These are phyloP conservation scores for Resseliella maxima DNA, from an alignment of 2,888 invertebrate species.

Conservation along the genomic window DNA sequence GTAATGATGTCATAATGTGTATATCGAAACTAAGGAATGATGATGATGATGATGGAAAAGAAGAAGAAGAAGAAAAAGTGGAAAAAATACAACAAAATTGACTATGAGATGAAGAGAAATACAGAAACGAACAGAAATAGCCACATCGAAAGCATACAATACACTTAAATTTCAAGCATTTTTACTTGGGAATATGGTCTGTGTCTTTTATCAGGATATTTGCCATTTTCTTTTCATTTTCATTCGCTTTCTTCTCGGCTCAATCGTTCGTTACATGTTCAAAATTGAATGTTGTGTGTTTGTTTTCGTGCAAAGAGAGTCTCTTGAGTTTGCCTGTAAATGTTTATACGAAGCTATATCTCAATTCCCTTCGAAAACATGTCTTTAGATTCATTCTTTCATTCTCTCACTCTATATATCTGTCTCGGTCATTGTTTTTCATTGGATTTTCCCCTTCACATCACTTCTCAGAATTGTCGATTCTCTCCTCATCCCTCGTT, in stretches of 20 bases:
- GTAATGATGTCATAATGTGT: conserved; percentile 27
- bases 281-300: neutral
- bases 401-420: neutral
- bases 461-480: neutral
- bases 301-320: neutral
- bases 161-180: conserved; percentile 4
- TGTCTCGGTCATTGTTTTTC: neutral
- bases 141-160: neutral
- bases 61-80: neutral
- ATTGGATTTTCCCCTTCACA: neutral
- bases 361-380: neutral
- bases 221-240: too few species aligned
- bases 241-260: neutral
- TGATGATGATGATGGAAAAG: too few species aligned
- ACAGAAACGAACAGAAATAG: neutral
- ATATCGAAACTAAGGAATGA: neutral
- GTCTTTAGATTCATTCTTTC: neutral
- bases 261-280: neutral
- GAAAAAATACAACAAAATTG: neutral
- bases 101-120: neutral
- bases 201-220: neutral
- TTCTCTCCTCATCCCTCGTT: too few species aligned
- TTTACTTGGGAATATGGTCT: neutral
- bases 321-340: conserved; percentile 27
- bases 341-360: neutral